Evolutionary conservation across 2,113 vertebrate genomes (phyloP), one percentile per base, ranked within the genome.

Genomic region (Pycnonotus jocosus): DNA sequence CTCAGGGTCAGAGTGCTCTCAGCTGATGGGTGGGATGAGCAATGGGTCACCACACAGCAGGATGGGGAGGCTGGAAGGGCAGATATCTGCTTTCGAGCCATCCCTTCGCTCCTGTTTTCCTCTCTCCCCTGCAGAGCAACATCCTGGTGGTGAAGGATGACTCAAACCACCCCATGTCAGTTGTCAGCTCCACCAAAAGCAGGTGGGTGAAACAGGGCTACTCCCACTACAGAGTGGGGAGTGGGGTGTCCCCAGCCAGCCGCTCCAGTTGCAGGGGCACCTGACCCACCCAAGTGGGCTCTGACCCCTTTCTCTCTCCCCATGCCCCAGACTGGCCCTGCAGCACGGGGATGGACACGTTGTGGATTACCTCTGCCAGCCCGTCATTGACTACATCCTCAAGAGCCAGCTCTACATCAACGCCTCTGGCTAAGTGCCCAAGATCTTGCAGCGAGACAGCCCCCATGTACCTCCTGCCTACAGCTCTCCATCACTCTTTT

Each of bases 401-500:
- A 99, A 99, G 98, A 99, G 98, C 94, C 99, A 99, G 97, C 99
- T 99, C 56, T 99, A 99, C 98, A 99, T 99, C 98, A 99, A 98
- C 2, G 98, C 99, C 92, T 99, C 99, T 0, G 99, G 99, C 97
- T 99, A 99, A 86, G 97, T 50, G 8, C 74, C 62, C 8, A 28
- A 66, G 88, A 62, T 7, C 66, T 4, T 20, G 86, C 93, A 81
- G 86, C 17, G 10, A 94, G 88, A 47, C 92, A 84, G 90, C 88
- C 57, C 88, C n/a, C 6, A 0, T 13, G 79, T 96, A 78, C 93
- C 51, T 5, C 90, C 86, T 96, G 91, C 82, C 95, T 92, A 50
- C 28, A 47, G 92, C 96, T 96, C 96, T 96, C 92, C 80, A 83
- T 79, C 95, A 94, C 90, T 61, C 83, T 81, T 90, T 20, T 74